These are phyloP conservation scores for Serranus cabrilla DNA, from an alignment of 2,797 vertebrate genomes.

Conservation along the genomic window DNA sequence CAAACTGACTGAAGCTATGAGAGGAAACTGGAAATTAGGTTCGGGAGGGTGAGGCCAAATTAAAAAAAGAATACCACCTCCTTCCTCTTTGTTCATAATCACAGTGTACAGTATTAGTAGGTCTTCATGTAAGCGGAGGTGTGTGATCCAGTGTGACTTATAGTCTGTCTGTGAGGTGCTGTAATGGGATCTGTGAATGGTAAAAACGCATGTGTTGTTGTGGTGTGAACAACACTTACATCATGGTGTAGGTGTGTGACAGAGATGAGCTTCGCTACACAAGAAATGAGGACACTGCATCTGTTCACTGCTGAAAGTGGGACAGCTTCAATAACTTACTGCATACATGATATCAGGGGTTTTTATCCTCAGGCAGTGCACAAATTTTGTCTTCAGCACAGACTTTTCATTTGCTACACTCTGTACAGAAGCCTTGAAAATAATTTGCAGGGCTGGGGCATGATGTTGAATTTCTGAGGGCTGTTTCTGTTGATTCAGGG, in stretches of 20 bases:
- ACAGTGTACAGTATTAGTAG: constrained; percentile 38
- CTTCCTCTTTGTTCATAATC: constrained; percentile 33
- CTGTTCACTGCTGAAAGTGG: constrained; percentile 59
- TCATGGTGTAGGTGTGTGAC: constrained; percentile 77
- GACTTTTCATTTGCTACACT: constrained; percentile 21
- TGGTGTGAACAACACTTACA: constrained; percentile 77
- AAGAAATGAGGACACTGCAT: constrained; percentile 66
- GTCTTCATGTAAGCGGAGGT: constrained; percentile 35
- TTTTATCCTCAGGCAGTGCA: constrained; percentile 22
- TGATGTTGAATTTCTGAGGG: constrained; percentile 56
- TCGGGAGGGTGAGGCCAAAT: constrained; percentile 15
- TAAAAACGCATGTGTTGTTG: constrained; percentile 68
- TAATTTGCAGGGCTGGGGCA: constrained; percentile 48
- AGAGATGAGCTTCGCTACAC: constrained; percentile 52
- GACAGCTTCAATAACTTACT: constrained; percentile 48
- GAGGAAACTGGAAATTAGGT: constrained; percentile 22
- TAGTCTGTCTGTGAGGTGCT: constrained; percentile 49
- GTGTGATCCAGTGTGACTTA: constrained; percentile 59
- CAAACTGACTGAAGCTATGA: constrained; percentile 4
- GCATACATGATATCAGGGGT: constrained; percentile 22
- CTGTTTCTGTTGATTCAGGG: constrained; percentile 79
- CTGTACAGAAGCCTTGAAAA: constrained; percentile 40
- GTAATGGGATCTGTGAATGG: constrained; percentile 70
- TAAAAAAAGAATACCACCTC: constrained; percentile 21
- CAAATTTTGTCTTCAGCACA: constrained; percentile 27